Conservation (phyloP, 2,113 vertebrate species). For the Corapipo altera region DNA sequence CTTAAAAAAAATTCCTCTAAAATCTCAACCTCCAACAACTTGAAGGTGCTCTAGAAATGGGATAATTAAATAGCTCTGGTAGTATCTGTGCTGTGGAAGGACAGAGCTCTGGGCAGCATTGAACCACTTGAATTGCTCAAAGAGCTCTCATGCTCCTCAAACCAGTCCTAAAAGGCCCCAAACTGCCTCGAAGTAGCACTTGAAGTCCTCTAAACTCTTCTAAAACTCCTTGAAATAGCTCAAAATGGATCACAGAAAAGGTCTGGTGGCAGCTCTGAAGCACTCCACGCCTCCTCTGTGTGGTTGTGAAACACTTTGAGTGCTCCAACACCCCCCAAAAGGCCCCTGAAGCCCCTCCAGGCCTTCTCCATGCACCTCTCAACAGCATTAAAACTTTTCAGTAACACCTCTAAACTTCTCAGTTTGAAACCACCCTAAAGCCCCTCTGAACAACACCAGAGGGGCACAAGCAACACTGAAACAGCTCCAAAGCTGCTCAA, state of each 20-base stretch:
- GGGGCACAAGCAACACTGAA: neutral
- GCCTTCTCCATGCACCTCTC: neutral
- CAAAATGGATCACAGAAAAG: neutral
- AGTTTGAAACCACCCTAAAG: neutral
- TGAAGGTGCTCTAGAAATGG: neutral
- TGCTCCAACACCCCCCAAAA: neutral
- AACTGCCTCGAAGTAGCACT: neutral
- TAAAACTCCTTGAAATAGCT: conserved; percentile 1
- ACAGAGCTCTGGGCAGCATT: accelerated
- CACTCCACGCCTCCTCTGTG: neutral
- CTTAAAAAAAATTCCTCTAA: neutral
- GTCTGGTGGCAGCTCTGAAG: neutral
- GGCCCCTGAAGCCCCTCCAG: neutral
- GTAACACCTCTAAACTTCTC: neutral
- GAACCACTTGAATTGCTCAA: neutral
- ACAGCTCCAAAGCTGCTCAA: neutral
- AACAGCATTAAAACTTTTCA: neutral
- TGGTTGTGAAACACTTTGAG: neutral
- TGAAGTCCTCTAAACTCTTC: neutral
- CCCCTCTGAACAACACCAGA: accelerated
- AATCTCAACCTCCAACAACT: accelerated
- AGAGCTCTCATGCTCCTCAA: neutral
- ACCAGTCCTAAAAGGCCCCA: neutral
- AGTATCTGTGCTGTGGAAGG: neutral
- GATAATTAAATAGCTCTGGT: neutral